Evolutionary conservation across 1,140 invertebrate genomes (phyloP).

Genomic region (Pseudomyrmex dendroicus): DNA sequence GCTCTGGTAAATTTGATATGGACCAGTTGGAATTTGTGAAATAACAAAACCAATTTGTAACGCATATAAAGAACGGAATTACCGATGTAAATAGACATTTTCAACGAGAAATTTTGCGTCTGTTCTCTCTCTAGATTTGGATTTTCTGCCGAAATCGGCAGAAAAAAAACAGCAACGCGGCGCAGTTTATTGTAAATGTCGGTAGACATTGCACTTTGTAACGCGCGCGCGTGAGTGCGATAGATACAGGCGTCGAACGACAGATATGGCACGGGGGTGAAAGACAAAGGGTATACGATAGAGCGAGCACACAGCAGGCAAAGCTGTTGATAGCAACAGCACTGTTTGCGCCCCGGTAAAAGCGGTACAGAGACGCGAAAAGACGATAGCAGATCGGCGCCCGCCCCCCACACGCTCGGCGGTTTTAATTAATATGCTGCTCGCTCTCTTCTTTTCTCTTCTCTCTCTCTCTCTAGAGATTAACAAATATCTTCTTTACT

Average conservation of each 20-base stretch:
- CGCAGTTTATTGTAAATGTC: neutral
- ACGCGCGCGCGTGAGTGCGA: conserved; percentile 5
- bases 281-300: conserved; percentile 1
- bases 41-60: neutral
- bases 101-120: neutral
- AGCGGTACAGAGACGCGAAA: conserved; percentile 19
- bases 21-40: neutral
- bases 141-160: no score
- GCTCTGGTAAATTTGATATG: neutral
- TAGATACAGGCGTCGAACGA: conserved; percentile 25
- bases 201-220: conserved; percentile 29
- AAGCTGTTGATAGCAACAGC: conserved; percentile 30
- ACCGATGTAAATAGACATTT: neutral
- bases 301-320: conserved; percentile 21
- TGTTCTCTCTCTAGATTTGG: neutral
- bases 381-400: neutral
- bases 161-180: neutral
- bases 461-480: neutral
- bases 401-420: neutral
- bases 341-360: conserved; percentile 32
- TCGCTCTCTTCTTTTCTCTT: neutral
- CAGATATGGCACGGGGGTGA: conserved; percentile 29
- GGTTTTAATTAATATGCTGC: conserved; percentile 49
- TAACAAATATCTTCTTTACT: no score
- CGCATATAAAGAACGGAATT: neutral